Conservation (phyloP, 2,797 vertebrate genomes). For the Gorsachius magnificus region DNA sequence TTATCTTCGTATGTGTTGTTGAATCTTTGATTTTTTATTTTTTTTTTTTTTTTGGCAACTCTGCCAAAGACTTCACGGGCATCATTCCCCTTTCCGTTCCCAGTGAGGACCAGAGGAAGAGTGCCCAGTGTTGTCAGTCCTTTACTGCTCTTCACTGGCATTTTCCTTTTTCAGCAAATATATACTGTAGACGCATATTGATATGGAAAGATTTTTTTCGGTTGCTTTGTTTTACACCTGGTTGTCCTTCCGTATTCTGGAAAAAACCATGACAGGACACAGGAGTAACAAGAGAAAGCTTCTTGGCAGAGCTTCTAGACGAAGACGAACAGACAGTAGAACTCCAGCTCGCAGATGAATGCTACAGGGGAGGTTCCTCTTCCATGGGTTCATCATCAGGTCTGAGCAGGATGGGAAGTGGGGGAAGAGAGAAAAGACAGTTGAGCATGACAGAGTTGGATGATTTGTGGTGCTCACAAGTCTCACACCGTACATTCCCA, state of each 20-base stretch:
- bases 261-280: constrained; percentile 70
- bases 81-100: constrained; percentile 21
- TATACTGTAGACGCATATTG: constrained; percentile 36
- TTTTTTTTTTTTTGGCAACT: constrained; percentile 12
- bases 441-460: neutral
- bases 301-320: constrained; percentile 82
- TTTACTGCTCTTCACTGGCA: constrained; percentile 53
- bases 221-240: constrained; percentile 63
- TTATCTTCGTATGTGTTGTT: constrained; percentile 17
- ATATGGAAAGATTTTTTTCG: constrained; percentile 49
- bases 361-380: constrained; percentile 93
- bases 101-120: constrained; percentile 51
- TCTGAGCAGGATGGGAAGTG: constrained; percentile 64
- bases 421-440: neutral
- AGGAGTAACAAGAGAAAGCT: constrained; percentile 75
- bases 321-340: constrained; percentile 77
- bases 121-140: constrained; percentile 24
- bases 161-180: constrained; percentile 34
- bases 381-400: constrained; percentile 96
- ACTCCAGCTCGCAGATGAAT: constrained; percentile 48
- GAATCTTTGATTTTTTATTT: constrained; percentile 47
- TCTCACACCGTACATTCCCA: neutral
- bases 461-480: neutral
- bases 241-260: constrained; percentile 56
- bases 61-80: constrained; percentile 34